These are phyloP conservation scores for Bostrychus sinensis DNA, from an alignment of 2,113 vertebrate genomes.

Conservation along the genomic window DNA sequence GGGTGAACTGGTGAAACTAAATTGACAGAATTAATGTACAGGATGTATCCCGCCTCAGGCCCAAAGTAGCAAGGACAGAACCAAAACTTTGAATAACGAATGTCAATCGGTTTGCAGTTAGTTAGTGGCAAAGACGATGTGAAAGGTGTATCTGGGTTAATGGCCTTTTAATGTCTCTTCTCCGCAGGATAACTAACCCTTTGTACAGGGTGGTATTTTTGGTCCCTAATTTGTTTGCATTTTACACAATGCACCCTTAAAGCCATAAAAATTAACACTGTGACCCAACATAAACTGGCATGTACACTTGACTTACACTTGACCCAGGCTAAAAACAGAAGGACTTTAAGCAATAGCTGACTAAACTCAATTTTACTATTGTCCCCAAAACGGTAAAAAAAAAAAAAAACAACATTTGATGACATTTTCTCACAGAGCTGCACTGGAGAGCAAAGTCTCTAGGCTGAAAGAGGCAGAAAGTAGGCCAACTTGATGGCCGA, in stretches of 20 bases:
- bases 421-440: neutral
- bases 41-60: no score
- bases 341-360: neutral
- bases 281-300: neutral
- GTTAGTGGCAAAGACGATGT: neutral
- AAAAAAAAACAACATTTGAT: neutral
- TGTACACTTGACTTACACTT: neutral
- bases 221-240: neutral
- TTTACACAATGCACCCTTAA: neutral
- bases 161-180: slow-evolving; percentile 5
- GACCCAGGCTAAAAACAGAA: neutral
- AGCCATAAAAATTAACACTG: neutral
- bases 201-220: neutral
- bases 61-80: neutral
- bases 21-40: no score
- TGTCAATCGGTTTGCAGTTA: neutral
- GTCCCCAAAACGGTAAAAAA: neutral
- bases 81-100: neutral
- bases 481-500: neutral
- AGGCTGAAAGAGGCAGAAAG: neutral
- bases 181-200: neutral
- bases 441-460: neutral
- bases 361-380: neutral
- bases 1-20: no score
- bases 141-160: slow-evolving; percentile 1